These are phyloP conservation scores for Fratercula arctica DNA, from an alignment of 2,797 vertebrate species.

Conservation along the genomic window DNA sequence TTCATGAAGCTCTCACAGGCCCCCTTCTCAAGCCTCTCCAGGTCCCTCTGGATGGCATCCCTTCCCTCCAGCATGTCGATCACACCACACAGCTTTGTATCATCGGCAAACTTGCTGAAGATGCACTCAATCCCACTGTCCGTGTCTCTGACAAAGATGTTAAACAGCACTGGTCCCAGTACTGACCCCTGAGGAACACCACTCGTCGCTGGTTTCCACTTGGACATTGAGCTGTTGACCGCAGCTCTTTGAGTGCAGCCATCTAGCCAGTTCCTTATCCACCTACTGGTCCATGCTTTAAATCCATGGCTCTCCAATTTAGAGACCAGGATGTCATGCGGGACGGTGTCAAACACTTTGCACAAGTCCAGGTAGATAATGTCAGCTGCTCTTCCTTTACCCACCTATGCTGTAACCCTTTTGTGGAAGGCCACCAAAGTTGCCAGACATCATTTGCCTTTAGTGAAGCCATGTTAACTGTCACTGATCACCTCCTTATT, in stretches of 20 bases:
- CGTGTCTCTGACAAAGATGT: background rate
- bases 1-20: background rate
- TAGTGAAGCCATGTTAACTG: background rate
- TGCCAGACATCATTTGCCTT: background rate
- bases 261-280: background rate
- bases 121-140: background rate
- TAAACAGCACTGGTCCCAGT: background rate
- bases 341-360: background rate
- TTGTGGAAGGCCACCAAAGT: background rate
- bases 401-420: background rate
- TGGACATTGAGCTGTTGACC: background rate
- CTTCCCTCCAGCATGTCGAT: too few relatives aligned
- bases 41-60: background rate
- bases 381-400: background rate
- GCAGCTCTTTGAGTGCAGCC: background rate
- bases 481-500: background rate
- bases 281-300: background rate
- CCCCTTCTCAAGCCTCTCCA: background rate
- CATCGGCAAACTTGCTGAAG: background rate
- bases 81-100: background rate
- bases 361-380: background rate
- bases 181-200: background rate
- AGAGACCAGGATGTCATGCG: background rate
- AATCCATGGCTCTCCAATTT: background rate
- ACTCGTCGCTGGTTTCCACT: background rate